phyloP scores from a whole-genome alignment of 2,888 invertebrate genomes.

The Temnothorax ravouxi region DNA sequence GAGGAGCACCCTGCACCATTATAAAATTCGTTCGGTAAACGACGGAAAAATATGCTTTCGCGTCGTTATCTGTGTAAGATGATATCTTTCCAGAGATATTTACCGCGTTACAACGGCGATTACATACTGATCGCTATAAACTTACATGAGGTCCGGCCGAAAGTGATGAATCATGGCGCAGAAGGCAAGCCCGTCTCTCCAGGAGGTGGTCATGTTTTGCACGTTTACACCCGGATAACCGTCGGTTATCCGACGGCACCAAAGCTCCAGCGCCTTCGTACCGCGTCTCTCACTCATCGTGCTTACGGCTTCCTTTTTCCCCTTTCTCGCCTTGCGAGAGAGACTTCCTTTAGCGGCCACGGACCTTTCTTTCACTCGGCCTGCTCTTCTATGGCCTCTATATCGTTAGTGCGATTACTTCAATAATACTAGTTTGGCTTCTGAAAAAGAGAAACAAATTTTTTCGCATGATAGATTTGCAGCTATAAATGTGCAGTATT shows the following conservation, averaged over 20 bases:
- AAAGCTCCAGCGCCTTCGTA: constrained; percentile 96
- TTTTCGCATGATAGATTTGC: not conserved
- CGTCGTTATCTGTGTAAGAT: constrained; percentile 25
- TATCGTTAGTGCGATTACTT: not conserved
- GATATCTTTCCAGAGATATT: constrained; percentile 15
- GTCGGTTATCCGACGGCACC: constrained; percentile 96
- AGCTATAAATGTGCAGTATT: not conserved
- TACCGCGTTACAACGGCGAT: constrained; percentile 22
- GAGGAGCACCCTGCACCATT: not conserved
- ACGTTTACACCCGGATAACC: constrained; percentile 96
- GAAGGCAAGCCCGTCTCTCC: constrained; percentile 98
- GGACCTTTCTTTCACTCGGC: constrained; percentile 1
- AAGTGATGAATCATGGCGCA: constrained; percentile 98
- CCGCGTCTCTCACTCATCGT: constrained; percentile 94
- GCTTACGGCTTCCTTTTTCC: constrained; percentile 57
- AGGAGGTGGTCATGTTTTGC: constrained; percentile 98
- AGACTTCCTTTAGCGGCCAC: constrained; percentile 8
- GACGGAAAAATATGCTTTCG: not conserved
- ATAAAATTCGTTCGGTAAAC: not conserved
- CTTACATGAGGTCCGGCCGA: constrained; percentile 98
- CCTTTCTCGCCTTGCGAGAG: not conserved
- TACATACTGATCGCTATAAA: constrained; percentile 59
- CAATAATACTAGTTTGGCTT: not conserved
- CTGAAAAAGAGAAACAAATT: constrained; percentile 22
- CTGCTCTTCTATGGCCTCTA: constrained; percentile 1